phyloP scores from a whole-genome alignment of 2,888 invertebrate species.

The Meloe dianella region DNA sequence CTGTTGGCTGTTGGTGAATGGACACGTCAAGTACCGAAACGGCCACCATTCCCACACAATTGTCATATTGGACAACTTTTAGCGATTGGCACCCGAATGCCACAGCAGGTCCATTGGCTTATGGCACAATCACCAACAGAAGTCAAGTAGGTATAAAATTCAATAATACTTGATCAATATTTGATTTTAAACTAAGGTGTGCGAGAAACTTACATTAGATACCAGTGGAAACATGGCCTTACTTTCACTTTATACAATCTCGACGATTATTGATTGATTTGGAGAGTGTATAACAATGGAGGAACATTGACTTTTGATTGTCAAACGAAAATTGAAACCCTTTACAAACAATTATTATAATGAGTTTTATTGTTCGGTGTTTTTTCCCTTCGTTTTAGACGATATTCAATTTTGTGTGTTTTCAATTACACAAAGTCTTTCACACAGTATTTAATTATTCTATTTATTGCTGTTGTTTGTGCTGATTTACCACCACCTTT shows the following conservation, averaged over 20 bases:
- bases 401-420: not conserved
- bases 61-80: constrained; percentile 76
- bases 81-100: constrained; percentile 72
- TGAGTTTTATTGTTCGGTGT: not conserved
- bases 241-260: not conserved
- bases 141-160: constrained; percentile 81
- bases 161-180: no score
- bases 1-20: constrained; percentile 81
- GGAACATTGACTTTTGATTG: not conserved
- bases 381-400: no score
- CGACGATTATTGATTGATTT: no score
- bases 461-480: not conserved
- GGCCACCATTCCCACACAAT: constrained; percentile 74
- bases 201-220: no score
- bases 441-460: no score
- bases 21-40: constrained; percentile 78
- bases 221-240: no score
- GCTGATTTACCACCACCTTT: not conserved
- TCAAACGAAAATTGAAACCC: not conserved
- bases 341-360: not conserved
- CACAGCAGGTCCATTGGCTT: constrained; percentile 81
- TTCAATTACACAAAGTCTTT: no score
- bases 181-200: no score
- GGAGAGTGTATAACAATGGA: no score
- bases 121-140: constrained; percentile 78